Evolutionary conservation across 2,797 vertebrate species (phyloP).

Genomic region (Serranus cabrilla): DNA sequence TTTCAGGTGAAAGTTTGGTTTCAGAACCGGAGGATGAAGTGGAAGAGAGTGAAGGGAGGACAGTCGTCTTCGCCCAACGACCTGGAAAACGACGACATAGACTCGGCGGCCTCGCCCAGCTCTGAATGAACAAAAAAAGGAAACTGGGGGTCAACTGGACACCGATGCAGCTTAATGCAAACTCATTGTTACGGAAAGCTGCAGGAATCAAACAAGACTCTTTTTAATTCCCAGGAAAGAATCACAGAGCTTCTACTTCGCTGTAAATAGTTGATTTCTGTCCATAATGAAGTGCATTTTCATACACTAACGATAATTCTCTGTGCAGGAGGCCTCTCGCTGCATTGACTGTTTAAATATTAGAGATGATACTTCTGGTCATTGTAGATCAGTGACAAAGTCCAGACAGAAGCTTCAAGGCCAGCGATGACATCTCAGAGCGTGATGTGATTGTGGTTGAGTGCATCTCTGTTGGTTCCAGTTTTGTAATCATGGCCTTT

Average conservation of each 20-base stretch:
- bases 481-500: conserved; percentile 71
- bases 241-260: conserved; percentile 59
- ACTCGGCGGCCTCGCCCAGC: conserved; percentile 93
- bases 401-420: conserved; percentile 47
- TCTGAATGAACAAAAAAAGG: conserved; percentile 86
- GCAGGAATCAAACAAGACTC: conserved; percentile 53
- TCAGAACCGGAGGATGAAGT: conserved; percentile 99
- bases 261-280: conserved; percentile 78
- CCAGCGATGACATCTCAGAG: conserved; percentile 60
- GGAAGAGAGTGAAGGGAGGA: conserved; percentile 97
- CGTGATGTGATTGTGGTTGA: conserved; percentile 72
- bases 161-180: conserved; percentile 22
- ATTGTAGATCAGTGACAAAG: conserved; percentile 65
- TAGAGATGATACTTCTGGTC: conserved; percentile 47
- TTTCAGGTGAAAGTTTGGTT: conserved; percentile 98
- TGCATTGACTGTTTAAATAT: conserved; percentile 47
- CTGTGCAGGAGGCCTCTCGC: conserved; percentile 28
- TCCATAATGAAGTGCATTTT: conserved; percentile 67
- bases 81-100: conserved; percentile 91
- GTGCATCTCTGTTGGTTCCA: conserved; percentile 63
- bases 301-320: conserved; percentile 47
- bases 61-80: conserved; percentile 91
- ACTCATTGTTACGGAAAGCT: conserved; percentile 37
- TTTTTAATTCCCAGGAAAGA: conserved; percentile 42
- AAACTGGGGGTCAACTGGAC: conserved; percentile 51